Evolutionary conservation across 2,888 invertebrate species (phyloP).

Genomic region (Hypselothyrea guttata): DNA sequence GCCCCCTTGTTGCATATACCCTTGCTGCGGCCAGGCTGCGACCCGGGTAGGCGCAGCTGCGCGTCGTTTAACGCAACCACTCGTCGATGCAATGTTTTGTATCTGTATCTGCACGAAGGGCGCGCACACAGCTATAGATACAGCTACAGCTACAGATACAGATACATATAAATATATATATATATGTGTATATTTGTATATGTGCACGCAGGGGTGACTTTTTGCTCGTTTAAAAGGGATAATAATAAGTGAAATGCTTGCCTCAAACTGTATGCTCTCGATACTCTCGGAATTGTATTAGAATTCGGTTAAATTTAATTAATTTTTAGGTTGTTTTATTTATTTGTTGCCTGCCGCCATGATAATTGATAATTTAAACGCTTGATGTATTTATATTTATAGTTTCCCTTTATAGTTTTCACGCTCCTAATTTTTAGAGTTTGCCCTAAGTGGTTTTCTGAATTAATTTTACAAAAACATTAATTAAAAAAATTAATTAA

Average conservation of each 20-base stretch:
- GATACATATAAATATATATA: conserved; percentile 11
- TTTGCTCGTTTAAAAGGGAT: conserved; percentile 52
- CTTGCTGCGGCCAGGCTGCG: not conserved
- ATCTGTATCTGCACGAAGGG: conserved; percentile 53
- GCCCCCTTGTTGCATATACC: not conserved
- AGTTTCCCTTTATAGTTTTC: too few relatives aligned
- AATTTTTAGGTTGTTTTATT: conserved; percentile 57
- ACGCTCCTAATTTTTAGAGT: too few relatives aligned
- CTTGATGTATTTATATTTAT: conserved; percentile 18
- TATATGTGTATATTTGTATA: conserved; percentile 16
- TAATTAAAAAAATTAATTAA: too few relatives aligned
- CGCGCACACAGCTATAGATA: conserved; percentile 31
- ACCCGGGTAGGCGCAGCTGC: conserved; percentile 64
- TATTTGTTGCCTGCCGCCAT: too few relatives aligned
- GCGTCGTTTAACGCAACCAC: conserved; percentile 71
- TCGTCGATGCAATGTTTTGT: conserved; percentile 65
- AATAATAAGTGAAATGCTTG: conserved; percentile 44
- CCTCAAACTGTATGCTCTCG: not conserved
- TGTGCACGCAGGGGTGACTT: conserved; percentile 61
- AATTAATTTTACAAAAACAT: too few relatives aligned
- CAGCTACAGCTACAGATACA: conserved; percentile 30
- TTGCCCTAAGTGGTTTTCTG: too few relatives aligned
- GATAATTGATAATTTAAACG: too few relatives aligned
- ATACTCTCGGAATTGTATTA: conserved; percentile 9
- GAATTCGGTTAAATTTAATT: conserved; percentile 64